Evolutionary conservation across 2,113 vertebrate genomes (phyloP), one percentile per base, ranked within the genome.

Genomic region (Enhydra lutris): DNA sequence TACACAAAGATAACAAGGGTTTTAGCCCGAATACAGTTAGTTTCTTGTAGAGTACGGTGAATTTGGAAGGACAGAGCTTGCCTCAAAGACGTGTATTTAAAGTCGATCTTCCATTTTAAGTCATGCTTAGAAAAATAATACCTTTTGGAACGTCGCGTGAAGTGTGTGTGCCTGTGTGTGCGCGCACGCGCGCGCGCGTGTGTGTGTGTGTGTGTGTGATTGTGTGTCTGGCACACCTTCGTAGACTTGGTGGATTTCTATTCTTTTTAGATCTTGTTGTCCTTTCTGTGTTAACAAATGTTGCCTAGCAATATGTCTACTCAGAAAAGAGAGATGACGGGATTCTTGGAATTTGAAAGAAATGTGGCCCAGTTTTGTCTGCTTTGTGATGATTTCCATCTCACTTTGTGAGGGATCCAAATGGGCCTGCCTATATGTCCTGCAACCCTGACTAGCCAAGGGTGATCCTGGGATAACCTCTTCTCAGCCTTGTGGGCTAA

Each of bases 241-340:
- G 20, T 74, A 73, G 71, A 39, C 7, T 1, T 1, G 17, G 10
- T 6, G 23, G 21, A 29, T 78, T 67, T 91, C 39, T 63, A 1
- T 69, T 82, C 15, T 42, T 63, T 78, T 79, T 55, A 73, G 42
- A 17, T 67, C 71, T 69, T 50, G 17, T 71, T 80, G n/a, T 31
- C 34, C 59, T 92, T 86, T 90, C 78, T 74, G 36, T 73, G 67
- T 82, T 61, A 63, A 42, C 73, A 82, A 59, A 82, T 84, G 29
- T 84, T 95, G 94, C 89, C 79, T 87, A 89, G 47, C 82, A 50
- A 42, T 93, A 45, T 80, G 82, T 82, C 81, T 94, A 13, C 21
- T 11, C 86, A 55, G 76, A 42, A 34, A 88, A 29, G 50, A 82
- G 69, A 57, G 21, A 80, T 26, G 57, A 91, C 93, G 83, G 73